Percentiles rank a stretch among this genome's conserved stretches.
Conservation (phyloP, 2,888 invertebrate genomes). For the Acrobasis suavella region DNA sequence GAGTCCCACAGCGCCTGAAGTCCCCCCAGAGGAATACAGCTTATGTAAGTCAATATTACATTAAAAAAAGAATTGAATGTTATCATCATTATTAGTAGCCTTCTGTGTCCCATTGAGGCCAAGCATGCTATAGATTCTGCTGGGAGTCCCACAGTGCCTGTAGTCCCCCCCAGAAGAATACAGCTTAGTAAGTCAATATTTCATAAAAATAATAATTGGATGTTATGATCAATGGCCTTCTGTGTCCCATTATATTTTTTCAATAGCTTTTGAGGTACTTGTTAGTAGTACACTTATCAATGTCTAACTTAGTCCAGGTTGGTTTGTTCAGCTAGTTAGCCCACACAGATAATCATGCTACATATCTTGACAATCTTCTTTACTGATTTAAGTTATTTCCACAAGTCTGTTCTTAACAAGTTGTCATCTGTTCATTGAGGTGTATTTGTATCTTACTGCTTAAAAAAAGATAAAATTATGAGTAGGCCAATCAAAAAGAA, state of each 20-base stretch:
- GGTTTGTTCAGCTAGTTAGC: neutral
- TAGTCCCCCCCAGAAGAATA: slow-evolving; percentile 97
- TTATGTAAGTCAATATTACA: slow-evolving; percentile 84
- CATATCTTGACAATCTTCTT: too few species aligned
- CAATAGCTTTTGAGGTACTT: too few species aligned
- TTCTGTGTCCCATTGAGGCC: slow-evolving; percentile 83
- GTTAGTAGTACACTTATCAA: too few species aligned
- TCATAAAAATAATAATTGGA: slow-evolving; percentile 1
- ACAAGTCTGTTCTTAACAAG: too few species aligned
- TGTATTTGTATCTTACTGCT: too few species aligned
- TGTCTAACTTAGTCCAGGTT: neutral
- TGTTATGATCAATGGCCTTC: too few species aligned
- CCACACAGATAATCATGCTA: neutral
- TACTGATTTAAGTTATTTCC: too few species aligned
- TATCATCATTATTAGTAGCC: too few species aligned
- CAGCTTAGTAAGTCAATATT: slow-evolving; percentile 85
- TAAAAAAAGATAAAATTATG: too few species aligned
- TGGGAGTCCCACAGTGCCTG: slow-evolving; percentile 93
- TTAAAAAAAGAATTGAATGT: neutral
- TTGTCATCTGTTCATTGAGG: too few species aligned
- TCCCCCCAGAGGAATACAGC: slow-evolving; percentile 96
- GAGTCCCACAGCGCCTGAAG: slow-evolving; percentile 91
- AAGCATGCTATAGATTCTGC: slow-evolving; percentile 98
- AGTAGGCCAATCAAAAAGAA: too few species aligned
- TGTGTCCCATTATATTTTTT: too few species aligned